A percentile compares a stretch with the other conserved stretches of the same genome.
phyloP scores from a whole-genome alignment of 2,113 vertebrate genomes.

The Ochotona curzoniae region DNA sequence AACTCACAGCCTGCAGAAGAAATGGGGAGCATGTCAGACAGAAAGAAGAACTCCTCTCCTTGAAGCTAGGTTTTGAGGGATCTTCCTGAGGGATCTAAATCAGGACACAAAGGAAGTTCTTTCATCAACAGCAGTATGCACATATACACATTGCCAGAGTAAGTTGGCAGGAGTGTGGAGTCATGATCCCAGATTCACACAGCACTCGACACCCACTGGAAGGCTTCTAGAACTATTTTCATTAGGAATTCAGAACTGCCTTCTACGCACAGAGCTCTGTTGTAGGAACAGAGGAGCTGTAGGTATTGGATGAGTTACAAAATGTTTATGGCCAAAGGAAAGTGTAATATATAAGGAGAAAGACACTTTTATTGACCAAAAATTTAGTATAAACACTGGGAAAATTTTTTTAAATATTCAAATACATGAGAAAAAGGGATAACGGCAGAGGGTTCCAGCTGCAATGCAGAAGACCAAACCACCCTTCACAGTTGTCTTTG shows the following conservation, averaged over 20 bases:
- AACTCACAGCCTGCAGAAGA: conserved; percentile 1
- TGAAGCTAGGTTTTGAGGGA: neutral
- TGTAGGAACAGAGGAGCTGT: conserved; percentile 53
- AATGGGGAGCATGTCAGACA: neutral
- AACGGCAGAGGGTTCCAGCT: neutral
- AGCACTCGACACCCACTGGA: neutral
- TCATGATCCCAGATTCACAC: neutral
- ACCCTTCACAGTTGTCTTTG: neutral
- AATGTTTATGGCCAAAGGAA: conserved; percentile 55
- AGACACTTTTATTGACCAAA: conserved; percentile 64
- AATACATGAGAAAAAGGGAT: conserved; percentile 14
- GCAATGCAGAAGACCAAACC: neutral
- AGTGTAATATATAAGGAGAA: conserved; percentile 37
- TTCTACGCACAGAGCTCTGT: conserved; percentile 33
- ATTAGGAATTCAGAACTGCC: conserved; percentile 16
- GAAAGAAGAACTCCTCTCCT: neutral
- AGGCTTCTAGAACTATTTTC: conserved; percentile 8
- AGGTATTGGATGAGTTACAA: conserved; percentile 55
- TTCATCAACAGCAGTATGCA: neutral
- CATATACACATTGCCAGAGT: neutral
- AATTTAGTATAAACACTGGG: conserved; percentile 45
- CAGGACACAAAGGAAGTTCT: neutral
- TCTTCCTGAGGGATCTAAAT: neutral
- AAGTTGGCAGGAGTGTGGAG: neutral
- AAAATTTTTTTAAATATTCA: conserved; percentile 28